Evolutionary conservation across 2,888 invertebrate species (phyloP).

Genomic region (Caprella mutica): DNA sequence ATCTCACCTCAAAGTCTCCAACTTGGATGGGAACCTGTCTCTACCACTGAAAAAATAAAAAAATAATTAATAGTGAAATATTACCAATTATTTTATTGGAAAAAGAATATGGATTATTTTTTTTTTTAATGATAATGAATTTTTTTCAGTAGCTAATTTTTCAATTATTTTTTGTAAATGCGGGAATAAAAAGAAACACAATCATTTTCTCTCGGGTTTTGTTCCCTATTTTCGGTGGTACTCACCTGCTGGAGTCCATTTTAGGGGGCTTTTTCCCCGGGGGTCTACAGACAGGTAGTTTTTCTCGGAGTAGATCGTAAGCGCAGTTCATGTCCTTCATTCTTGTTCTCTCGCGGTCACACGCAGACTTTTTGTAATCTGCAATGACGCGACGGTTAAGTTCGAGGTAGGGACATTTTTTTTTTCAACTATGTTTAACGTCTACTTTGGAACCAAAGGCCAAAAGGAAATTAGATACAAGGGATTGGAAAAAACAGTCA

Average conservation of each 20-base stretch:
- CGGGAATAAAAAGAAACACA: neutral
- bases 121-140: too few species aligned
- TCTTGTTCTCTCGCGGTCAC: constrained; percentile 66
- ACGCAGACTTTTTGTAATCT: constrained; percentile 75
- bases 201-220: neutral
- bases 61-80: neutral
- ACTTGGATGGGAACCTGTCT: constrained; percentile 31
- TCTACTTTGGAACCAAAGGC: too few species aligned
- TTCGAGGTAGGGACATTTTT: neutral
- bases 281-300: constrained; percentile 61
- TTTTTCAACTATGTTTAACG: neutral
- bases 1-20: constrained; percentile 30
- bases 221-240: neutral
- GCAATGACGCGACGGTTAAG: constrained; percentile 37
- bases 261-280: constrained; percentile 75
- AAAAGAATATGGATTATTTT: too few species aligned
- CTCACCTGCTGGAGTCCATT: constrained; percentile 65
- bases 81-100: too few species aligned
- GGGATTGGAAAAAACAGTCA: too few species aligned
- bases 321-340: constrained; percentile 80
- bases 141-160: too few species aligned
- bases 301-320: constrained; percentile 61
- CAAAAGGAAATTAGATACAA: too few species aligned
- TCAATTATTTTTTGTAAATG: too few species aligned
- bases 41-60: constrained; percentile 27